phyloP scores from a whole-genome alignment of 1,140 invertebrate species.

The Stratiolaelaps scimitus region DNA sequence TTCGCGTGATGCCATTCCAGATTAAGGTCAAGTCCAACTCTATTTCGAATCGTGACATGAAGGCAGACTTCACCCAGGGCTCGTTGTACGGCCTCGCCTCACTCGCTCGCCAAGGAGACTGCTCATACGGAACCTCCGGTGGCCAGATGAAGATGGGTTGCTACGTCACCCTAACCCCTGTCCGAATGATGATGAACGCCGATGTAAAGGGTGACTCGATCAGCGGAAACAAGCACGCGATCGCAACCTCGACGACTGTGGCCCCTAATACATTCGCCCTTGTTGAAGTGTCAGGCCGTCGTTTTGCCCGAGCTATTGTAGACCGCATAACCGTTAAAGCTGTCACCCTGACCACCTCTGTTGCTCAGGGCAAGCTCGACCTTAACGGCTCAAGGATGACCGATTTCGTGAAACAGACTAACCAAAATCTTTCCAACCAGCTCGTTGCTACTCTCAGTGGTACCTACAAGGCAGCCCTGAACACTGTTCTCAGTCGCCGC shows the following conservation, averaged over 20 bases:
- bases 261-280: not conserved
- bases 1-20: no score
- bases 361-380: not conserved
- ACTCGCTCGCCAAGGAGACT: not conserved
- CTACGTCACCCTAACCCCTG: not conserved
- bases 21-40: no score
- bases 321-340: not conserved
- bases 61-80: not conserved
- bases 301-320: not conserved
- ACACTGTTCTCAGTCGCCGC: no score
- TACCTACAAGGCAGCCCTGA: no score
- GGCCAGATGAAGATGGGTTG: not conserved
- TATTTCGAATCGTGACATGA: not conserved
- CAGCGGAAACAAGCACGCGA: not conserved
- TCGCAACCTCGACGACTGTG: not conserved
- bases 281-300: not conserved
- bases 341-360: not conserved
- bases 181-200: slow-evolving; percentile 1
- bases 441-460: no score
- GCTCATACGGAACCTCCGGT: not conserved
- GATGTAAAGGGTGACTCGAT: not conserved
- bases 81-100: not conserved
- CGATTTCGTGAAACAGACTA: not conserved
- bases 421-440: not conserved
- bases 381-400: not conserved